Evolutionary conservation across 2,113 vertebrate genomes (phyloP).

Genomic region (Psephotus haematonotus): DNA sequence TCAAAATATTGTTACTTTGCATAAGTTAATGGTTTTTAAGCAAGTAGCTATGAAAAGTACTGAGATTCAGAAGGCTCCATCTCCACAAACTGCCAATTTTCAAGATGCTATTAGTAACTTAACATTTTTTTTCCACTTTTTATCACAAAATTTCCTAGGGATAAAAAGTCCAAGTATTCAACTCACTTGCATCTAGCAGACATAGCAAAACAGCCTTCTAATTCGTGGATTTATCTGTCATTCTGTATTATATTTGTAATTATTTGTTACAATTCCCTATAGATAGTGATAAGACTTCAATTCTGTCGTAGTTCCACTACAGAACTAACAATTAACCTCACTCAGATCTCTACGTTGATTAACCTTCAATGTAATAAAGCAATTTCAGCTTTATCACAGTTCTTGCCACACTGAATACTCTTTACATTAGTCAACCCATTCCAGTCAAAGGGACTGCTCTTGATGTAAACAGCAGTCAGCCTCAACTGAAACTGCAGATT

Average conservation of each 20-base stretch:
- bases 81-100: neutral
- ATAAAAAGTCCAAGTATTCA: neutral
- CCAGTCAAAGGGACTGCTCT: neutral
- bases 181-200: neutral
- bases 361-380: neutral
- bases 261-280: neutral
- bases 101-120: neutral
- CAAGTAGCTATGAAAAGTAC: neutral
- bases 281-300: neutral
- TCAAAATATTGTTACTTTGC: neutral
- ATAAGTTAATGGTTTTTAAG: neutral
- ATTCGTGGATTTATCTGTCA: neutral
- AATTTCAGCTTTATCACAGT: neutral
- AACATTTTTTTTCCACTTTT: neutral
- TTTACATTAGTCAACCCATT: neutral
- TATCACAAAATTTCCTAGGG: neutral
- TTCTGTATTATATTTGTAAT: neutral
- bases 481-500: neutral
- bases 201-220: neutral
- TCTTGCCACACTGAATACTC: neutral
- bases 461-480: neutral
- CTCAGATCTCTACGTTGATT: neutral
- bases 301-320: neutral
- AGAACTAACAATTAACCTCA: neutral
- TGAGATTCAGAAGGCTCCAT: neutral